Evolutionary conservation across 2,113 vertebrate species (phyloP).

Genomic region (Rissa tridactyla): DNA sequence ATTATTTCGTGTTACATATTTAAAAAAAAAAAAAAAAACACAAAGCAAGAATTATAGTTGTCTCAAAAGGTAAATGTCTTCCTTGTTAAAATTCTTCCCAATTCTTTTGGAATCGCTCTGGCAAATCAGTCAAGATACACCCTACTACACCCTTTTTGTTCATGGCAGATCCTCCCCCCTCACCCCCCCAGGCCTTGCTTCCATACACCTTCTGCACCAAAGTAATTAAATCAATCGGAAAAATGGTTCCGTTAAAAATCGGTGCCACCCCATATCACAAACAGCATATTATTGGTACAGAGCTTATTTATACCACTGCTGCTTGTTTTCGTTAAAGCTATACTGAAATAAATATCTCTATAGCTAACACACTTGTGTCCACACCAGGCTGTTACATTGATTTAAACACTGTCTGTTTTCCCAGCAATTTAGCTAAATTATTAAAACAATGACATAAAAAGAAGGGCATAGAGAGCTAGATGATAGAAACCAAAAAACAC

Average conservation of each 20-base stretch:
- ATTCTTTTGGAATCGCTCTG: not conserved
- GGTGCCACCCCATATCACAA: not conserved
- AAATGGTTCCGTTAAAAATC: not conserved
- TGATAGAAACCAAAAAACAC: not conserved
- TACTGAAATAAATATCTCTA: slow-evolving; percentile 20
- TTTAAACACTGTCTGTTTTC: slow-evolving; percentile 44
- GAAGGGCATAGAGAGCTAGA: not conserved
- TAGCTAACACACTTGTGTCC: not conserved
- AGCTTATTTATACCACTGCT: not conserved
- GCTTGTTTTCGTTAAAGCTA: not conserved
- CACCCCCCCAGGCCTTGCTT: not conserved
- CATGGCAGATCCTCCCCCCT: accelerated
- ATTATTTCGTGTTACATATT: not conserved
- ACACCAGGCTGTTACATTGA: slow-evolving; percentile 15
- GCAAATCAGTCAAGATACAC: not conserved
- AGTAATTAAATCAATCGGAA: not conserved
- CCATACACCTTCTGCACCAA: not conserved
- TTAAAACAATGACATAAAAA: slow-evolving; percentile 46
- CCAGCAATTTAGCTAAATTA: slow-evolving; percentile 27
- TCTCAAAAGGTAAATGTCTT: not conserved
- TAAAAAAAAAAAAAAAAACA: not conserved
- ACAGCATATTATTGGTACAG: not conserved
- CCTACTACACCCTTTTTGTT: not conserved
- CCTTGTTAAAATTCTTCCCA: not conserved
- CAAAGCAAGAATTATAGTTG: not conserved